Evolutionary conservation across 2,888 invertebrate genomes (phyloP), one percentile per base, ranked within the genome.

Genomic region (Pseudococcus viburni): DNA sequence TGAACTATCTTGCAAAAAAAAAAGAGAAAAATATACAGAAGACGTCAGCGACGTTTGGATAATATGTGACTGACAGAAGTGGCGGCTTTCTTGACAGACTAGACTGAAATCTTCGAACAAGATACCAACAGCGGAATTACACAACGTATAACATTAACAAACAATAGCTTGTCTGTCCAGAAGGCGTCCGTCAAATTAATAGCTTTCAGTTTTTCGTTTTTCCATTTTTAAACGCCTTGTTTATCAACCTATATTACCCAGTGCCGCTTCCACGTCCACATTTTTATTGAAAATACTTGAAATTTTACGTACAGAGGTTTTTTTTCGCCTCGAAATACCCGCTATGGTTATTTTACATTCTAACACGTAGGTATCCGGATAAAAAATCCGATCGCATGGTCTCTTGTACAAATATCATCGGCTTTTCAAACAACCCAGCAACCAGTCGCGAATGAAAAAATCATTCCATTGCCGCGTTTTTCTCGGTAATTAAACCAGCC

Each of bases 131-230:
- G 80, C 15, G 88, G 88, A 80, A 55, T 77, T 51, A 88, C 80
- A 80, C 77, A 77, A 88, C 88, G 48, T 88, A 22, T 83, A 88
- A 88, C 88, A 88, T 88, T 88, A 59, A 88, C 88, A 88, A 88
- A 88, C 88, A 88, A 88, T 88, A 88, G 88, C 83, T 83, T 59
- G 88, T 88, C 88, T 88, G 88, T 88, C 83, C 80, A 83, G 88
- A 88, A 88, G 88, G 88, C 88, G 88, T 88, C 80, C 88, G 88
- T 88, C 88, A 88, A 88, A 88, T 88, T 88, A 88, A 88, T 88
- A 88, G 88, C 80, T 88, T 88, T 88, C 51, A 88, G 88, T 59
- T 85, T 85, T 85, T 59, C 59, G 59, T 42, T 39, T 59, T 59
- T 85, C 64, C 64, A 39, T 59, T 85, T 85, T 55, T 85, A 39